Evolutionary conservation across 53 echinoderm and acorn worm genomes (phyloP).

Genomic region (Paracentrotus lividus): DNA sequence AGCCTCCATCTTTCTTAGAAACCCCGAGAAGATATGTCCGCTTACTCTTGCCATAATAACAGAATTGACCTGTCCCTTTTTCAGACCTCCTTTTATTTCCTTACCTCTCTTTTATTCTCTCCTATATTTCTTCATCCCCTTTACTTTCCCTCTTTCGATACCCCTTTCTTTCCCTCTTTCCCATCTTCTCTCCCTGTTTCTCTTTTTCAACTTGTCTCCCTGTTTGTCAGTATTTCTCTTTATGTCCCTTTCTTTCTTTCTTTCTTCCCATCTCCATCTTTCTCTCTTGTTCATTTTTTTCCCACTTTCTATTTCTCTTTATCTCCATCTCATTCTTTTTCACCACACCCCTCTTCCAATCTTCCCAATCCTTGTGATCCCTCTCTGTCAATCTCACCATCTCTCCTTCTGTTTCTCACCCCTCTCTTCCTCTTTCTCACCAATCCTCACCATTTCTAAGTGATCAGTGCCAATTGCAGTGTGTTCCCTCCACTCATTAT

Average conservation of each 20-base stretch:
- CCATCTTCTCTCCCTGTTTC: neutral
- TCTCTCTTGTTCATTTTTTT: neutral
- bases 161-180: neutral
- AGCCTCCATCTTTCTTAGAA: no score
- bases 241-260: neutral
- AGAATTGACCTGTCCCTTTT: neutral
- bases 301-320: neutral
- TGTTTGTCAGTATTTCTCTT: neutral
- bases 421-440: neutral
- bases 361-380: neutral
- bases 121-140: neutral
- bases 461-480: neutral
- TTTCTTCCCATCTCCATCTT: neutral
- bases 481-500: constrained; percentile 30
- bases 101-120: neutral
- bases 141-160: neutral
- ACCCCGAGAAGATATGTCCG: neutral
- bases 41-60: no score
- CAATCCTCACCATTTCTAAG: neutral
- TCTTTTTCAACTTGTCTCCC: neutral
- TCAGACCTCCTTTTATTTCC: no score
- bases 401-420: neutral
- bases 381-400: neutral
- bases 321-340: neutral
- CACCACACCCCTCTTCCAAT: neutral